Conservation (phyloP, 2,797 vertebrate genomes). For the Meriones psammophilus region DNA sequence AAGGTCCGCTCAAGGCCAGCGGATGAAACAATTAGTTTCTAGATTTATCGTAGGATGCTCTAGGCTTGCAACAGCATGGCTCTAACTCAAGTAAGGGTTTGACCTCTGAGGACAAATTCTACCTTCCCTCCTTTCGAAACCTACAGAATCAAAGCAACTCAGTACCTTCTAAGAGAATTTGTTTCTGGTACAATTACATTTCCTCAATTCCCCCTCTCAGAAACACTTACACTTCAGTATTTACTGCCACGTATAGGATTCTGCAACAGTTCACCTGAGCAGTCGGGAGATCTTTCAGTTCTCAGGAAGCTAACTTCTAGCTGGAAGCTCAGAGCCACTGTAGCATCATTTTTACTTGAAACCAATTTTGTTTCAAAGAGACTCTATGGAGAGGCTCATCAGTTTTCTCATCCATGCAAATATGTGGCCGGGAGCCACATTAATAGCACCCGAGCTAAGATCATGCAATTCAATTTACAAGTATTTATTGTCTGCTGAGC, state of each 20-base stretch:
- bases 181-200: conserved; percentile 38
- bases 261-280: conserved; percentile 13
- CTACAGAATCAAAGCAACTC: conserved; percentile 59
- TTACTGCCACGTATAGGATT: background rate
- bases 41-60: conserved; percentile 57
- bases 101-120: conserved; percentile 50
- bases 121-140: background rate
- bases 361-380: conserved; percentile 70
- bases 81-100: conserved; percentile 44
- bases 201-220: conserved; percentile 56
- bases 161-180: conserved; percentile 40
- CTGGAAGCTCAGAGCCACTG: conserved; percentile 48
- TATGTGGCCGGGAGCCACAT: background rate
- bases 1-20: conserved; percentile 34
- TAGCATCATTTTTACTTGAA: conserved; percentile 49
- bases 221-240: conserved; percentile 24
- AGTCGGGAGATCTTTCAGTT: conserved; percentile 49
- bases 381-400: conserved; percentile 29
- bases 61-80: conserved; percentile 1
- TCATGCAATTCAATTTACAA: conserved; percentile 64
- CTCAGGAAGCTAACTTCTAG: conserved; percentile 41
- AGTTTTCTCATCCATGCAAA: conserved; percentile 63
- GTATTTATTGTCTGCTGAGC: conserved; percentile 69
- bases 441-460: conserved; percentile 66
- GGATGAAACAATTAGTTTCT: conserved; percentile 57